Evolutionary conservation across 2,113 vertebrate species (phyloP).

Genomic region (Caloenas nicobarica): DNA sequence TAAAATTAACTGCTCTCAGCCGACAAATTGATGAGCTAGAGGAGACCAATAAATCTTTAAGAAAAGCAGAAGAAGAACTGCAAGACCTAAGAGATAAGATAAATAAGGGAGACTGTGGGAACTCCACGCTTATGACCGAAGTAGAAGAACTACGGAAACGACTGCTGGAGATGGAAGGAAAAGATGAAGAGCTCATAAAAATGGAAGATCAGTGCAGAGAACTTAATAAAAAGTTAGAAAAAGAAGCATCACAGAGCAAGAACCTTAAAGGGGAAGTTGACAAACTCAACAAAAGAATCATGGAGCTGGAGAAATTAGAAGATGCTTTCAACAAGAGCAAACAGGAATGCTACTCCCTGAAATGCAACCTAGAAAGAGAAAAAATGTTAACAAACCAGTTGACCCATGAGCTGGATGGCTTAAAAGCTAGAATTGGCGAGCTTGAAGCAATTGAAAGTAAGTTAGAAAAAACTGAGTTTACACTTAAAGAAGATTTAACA

Average conservation of each 20-base stretch:
- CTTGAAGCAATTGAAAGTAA: conserved; percentile 87
- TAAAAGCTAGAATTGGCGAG: conserved; percentile 89
- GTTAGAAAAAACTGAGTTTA: conserved; percentile 89
- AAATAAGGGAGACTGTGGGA: conserved; percentile 87
- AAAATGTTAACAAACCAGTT: conserved; percentile 87
- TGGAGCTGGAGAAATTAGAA: conserved; percentile 93
- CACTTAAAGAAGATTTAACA: conserved; percentile 92
- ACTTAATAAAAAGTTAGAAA: conserved; percentile 92
- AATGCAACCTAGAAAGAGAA: conserved; percentile 92
- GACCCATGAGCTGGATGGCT: conserved; percentile 85
- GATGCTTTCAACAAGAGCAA: conserved; percentile 94
- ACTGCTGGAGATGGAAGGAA: conserved; percentile 96
- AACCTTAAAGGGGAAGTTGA: conserved; percentile 90
- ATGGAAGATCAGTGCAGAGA: conserved; percentile 96
- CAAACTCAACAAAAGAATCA: conserved; percentile 91
- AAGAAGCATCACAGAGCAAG: conserved; percentile 86
- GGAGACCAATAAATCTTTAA: conserved; percentile 91
- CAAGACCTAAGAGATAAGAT: conserved; percentile 93
- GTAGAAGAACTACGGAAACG: conserved; percentile 91
- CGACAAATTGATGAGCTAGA: conserved; percentile 92
- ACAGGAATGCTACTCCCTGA: conserved; percentile 90
- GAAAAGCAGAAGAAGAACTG: conserved; percentile 92
- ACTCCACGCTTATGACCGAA: conserved; percentile 85
- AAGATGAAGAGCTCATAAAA: conserved; percentile 93
- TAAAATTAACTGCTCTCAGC: conserved; percentile 89